Base-by-base conservation (phyloP, 2,888 invertebrate species). In the Endomychus coccineus region DNA sequence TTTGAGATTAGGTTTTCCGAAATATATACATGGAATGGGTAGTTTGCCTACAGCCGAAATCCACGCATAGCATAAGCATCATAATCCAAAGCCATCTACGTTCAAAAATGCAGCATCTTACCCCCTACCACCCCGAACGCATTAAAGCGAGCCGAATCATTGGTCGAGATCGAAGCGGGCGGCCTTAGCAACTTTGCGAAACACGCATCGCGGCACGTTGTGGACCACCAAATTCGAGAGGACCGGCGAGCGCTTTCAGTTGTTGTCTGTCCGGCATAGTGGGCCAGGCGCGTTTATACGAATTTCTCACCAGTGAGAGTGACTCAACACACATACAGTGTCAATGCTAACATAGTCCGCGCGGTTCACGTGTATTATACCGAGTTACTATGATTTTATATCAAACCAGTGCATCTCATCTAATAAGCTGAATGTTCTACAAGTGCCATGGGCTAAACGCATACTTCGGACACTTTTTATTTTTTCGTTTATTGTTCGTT, bases 81-180 rank as follows among this genome's bases (percentile, higher is more conserved):
- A 54, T 53, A 55, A 57, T 55, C 50, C 50, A 48, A 51, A 52
- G 45, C 50, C 34, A 23, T 54, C 49, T 51, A 47, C 54, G 59
- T 59, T 62, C 60, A 63, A 63, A 64, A 64, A 63, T 62, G 61
- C 63, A 64, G 64, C 62, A 61, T 61, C 61, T 59, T 57, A 57
- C 57, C 56, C 59, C 61, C 61, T 55, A 52, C 59, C 54, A 53
- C 53, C 60, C 57, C 52, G 49, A 54, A 48, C 56, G 55, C 61
- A 61, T 63, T 61, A 59, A 59, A 56, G 44, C 50, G 45, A 50
- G 53, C 54, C 51, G 51, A 52, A 55, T 59, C 50, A 65, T 65
- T 65, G 64, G 64, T 58, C 61, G 61, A 56, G 45, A 48, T 50
- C 47, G 47, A 50, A 44, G 46, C 48, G 46, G 58, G 53, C 59